phyloP scores from a whole-genome alignment of 1,140 invertebrate species.

The Drosophila arizonae region DNA sequence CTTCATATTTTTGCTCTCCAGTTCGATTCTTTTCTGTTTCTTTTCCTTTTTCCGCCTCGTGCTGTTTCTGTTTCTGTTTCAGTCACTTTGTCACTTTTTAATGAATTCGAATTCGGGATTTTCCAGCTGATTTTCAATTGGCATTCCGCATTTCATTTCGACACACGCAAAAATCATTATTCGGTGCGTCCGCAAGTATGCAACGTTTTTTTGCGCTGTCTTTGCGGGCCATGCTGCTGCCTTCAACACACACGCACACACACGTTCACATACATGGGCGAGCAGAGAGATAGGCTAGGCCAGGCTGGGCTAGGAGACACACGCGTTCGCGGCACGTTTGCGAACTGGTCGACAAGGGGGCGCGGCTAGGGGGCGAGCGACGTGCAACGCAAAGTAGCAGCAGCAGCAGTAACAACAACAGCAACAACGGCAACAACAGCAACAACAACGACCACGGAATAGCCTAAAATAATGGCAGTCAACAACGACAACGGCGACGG shows the following conservation, averaged over 20 bases:
- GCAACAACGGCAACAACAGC: constrained; percentile 22
- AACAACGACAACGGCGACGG: constrained; percentile 35
- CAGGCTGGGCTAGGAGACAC: constrained; percentile 32
- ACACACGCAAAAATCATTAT: constrained; percentile 67
- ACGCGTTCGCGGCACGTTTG: constrained; percentile 36
- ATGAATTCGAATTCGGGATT: constrained; percentile 20
- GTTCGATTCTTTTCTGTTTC: background rate
- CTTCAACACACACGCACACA: constrained; percentile 44
- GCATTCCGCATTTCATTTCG: constrained; percentile 31
- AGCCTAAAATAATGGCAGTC: constrained; percentile 31
- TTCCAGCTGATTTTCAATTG: constrained; percentile 16
- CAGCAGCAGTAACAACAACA: constrained; percentile 16
- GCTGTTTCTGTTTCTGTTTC: constrained; percentile 22
- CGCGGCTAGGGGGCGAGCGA: constrained; percentile 20
- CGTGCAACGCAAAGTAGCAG: constrained; percentile 39
- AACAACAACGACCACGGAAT: constrained; percentile 30
- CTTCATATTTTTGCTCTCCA: constrained; percentile 41
- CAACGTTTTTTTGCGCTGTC: constrained; percentile 68
- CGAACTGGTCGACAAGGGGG: constrained; percentile 11
- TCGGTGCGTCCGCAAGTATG: constrained; percentile 64
- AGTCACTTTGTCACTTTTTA: constrained; percentile 14
- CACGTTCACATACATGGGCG: constrained; percentile 22
- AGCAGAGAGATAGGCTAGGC: constrained; percentile 51
- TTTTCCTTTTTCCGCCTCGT: background rate
- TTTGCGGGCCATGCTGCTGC: constrained; percentile 65